phyloP scores from a whole-genome alignment of 2,113 vertebrate genomes.

The Takifugu bimaculatus region DNA sequence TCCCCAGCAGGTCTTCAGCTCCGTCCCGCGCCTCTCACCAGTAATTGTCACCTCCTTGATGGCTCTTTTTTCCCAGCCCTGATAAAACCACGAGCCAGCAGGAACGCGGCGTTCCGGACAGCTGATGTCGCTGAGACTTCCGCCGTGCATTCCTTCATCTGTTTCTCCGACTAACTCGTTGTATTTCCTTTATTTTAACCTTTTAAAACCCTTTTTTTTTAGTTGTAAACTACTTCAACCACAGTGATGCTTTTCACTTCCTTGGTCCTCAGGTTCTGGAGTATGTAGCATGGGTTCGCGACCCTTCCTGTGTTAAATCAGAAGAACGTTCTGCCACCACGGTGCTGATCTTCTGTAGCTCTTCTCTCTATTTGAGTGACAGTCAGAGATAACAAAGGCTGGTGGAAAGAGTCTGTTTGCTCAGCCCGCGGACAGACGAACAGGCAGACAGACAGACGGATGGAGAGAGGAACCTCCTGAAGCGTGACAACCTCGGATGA shows the following conservation, averaged over 20 bases:
- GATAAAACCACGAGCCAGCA: conserved; percentile 6
- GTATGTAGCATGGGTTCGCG: not conserved
- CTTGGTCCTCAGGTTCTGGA: not conserved
- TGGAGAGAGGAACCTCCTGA: conserved; percentile 17
- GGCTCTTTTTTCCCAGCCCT: conserved; percentile 27
- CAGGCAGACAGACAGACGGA: conserved; percentile 2
- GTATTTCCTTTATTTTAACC: no score
- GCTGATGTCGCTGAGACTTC: conserved; percentile 9
- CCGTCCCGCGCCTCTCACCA: conserved; percentile 17
- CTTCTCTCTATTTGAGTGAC: conserved; percentile 43
- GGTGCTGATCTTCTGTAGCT: conserved; percentile 30
- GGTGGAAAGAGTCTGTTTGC: conserved; percentile 41
- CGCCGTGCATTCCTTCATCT: not conserved
- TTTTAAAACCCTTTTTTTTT: no score
- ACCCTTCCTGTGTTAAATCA: conserved; percentile 6
- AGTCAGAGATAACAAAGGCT: conserved; percentile 39
- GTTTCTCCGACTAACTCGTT: no score
- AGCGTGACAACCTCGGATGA: conserved; percentile 49
- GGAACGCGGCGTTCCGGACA: conserved; percentile 17
- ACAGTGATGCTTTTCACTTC: not conserved
- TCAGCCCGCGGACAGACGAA: not conserved
- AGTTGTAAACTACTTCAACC: no score
- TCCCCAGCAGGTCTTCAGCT: conserved; percentile 19
- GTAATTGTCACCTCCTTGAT: conserved; percentile 29
- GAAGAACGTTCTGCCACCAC: conserved; percentile 11